Evolutionary conservation across 1,140 invertebrate species (phyloP).

Genomic region (Apis dorsata): DNA sequence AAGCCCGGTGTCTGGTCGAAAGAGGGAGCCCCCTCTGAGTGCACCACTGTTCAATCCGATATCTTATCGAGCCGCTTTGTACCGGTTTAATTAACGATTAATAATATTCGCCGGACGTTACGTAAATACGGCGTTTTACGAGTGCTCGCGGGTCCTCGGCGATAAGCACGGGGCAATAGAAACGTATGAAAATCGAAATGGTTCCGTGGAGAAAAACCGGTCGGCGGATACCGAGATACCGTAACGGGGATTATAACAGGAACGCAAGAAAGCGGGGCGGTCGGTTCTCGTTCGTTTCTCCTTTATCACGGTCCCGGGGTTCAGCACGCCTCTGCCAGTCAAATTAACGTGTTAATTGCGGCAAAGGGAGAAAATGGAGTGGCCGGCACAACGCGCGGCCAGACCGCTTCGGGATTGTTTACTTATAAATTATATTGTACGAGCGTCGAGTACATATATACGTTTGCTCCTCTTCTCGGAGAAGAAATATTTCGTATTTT

Average conservation of each 20-base stretch:
- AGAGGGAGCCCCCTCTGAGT: conserved; percentile 2
- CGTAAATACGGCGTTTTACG: conserved; percentile 49
- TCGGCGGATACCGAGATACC: conserved; percentile 33
- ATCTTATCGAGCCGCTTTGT: conserved; percentile 51
- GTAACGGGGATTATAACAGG: conserved; percentile 47
- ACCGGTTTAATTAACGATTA: conserved; percentile 55
- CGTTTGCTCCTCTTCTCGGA: too few species aligned
- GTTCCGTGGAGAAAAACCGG: conserved; percentile 31
- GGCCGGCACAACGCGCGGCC: background rate
- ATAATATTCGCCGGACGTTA: conserved; percentile 51
- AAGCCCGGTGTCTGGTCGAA: background rate
- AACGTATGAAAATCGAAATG: conserved; percentile 52
- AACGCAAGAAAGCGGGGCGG: conserved; percentile 22
- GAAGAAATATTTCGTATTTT: too few species aligned
- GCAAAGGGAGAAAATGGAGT: conserved; percentile 41
- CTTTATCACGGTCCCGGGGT: conserved; percentile 37
- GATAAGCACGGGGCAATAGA: conserved; percentile 44
- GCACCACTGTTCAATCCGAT: conserved; percentile 39
- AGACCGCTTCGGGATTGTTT: conserved; percentile 8
- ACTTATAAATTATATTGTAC: conserved; percentile 5
- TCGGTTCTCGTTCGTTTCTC: conserved; percentile 39
- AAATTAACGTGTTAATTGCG: conserved; percentile 53
- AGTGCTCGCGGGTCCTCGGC: conserved; percentile 8
- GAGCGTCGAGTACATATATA: background rate
- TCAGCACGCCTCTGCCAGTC: conserved; percentile 48